phyloP scores from a whole-genome alignment of 1,140 invertebrate genomes.

The Geopemphigus sp. region DNA sequence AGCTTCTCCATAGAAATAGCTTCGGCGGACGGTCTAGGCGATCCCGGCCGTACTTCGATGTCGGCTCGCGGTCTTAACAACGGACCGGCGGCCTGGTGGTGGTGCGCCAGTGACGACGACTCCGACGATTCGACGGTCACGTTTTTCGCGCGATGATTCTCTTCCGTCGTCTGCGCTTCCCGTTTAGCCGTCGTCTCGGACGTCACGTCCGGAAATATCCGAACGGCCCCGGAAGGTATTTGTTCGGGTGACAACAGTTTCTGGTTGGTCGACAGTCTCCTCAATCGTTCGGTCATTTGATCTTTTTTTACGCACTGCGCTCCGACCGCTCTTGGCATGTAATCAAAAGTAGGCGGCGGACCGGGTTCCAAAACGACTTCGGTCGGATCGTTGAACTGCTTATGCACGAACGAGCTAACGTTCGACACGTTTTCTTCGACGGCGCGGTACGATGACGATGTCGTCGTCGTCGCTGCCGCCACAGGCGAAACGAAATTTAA shows the following conservation, averaged over 20 bases:
- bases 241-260: slow-evolving; percentile 61
- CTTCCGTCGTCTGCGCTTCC: slow-evolving; percentile 30
- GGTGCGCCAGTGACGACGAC: neutral
- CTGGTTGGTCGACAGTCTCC: slow-evolving; percentile 64
- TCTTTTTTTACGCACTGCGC: slow-evolving; percentile 56
- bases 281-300: slow-evolving; percentile 63
- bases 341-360: slow-evolving; percentile 71
- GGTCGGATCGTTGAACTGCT: slow-evolving; percentile 15
- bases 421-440: slow-evolving; percentile 40
- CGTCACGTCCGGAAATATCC: slow-evolving; percentile 60
- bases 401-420: neutral
- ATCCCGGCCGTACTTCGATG: slow-evolving; percentile 52
- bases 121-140: too few relatives aligned
- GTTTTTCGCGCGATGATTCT: too few relatives aligned
- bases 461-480: too few relatives aligned
- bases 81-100: slow-evolving; percentile 52
- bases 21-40: slow-evolving; percentile 61
- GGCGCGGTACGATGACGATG: too few relatives aligned
- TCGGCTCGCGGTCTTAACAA: slow-evolving; percentile 56
- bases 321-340: slow-evolving; percentile 59
- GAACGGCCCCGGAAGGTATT: slow-evolving; percentile 65
- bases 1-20: slow-evolving; percentile 65
- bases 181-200: slow-evolving; percentile 10
- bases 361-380: slow-evolving; percentile 66
- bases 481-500: neutral